Percentiles rank a stretch among this genome's conserved stretches.
phyloP scores from a whole-genome alignment of 2,888 invertebrate species.

The Papilio protenor region DNA sequence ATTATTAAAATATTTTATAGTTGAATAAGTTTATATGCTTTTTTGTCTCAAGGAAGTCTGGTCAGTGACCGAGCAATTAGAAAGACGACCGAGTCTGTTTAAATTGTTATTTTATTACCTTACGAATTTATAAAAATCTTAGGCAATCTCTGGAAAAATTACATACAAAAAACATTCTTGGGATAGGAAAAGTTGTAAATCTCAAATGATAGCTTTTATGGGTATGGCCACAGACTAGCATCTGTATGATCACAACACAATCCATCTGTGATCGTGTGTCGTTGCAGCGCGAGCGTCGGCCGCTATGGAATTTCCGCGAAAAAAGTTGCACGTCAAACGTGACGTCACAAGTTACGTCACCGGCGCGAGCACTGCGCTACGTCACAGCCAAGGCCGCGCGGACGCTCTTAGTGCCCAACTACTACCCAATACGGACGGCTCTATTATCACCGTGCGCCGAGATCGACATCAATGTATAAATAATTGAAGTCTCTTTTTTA shows the following conservation, averaged over 20 bases:
- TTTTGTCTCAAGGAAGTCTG: conserved; percentile 16
- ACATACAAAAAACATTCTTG: not conserved
- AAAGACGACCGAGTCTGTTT: not conserved
- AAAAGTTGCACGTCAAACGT: conserved; percentile 73
- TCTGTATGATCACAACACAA: conserved; percentile 23
- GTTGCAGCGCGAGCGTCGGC: conserved; percentile 65
- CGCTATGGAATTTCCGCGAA: conserved; percentile 81
- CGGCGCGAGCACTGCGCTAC: conserved; percentile 58
- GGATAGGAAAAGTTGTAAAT: not conserved
- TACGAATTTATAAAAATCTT: too few species aligned
- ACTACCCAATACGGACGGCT: conserved; percentile 53
- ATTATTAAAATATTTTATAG: conserved; percentile 29
- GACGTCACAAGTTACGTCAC: conserved; percentile 57
- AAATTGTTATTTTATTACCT: not conserved
- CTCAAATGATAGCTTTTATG: not conserved
- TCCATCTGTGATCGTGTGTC: not conserved
- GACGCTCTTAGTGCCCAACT: conserved; percentile 44
- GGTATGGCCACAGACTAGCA: not conserved
- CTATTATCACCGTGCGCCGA: conserved; percentile 44
- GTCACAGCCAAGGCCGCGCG: conserved; percentile 74
- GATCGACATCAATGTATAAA: conserved; percentile 10
- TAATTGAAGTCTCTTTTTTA: conserved; percentile 7
- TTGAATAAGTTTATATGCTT: not conserved
- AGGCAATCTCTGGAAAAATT: not conserved
- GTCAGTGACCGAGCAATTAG: conserved; percentile 12